Evolutionary conservation across 2,888 invertebrate species (phyloP), one percentile per base, ranked within the genome.

Genomic region (Athalia rosae): DNA sequence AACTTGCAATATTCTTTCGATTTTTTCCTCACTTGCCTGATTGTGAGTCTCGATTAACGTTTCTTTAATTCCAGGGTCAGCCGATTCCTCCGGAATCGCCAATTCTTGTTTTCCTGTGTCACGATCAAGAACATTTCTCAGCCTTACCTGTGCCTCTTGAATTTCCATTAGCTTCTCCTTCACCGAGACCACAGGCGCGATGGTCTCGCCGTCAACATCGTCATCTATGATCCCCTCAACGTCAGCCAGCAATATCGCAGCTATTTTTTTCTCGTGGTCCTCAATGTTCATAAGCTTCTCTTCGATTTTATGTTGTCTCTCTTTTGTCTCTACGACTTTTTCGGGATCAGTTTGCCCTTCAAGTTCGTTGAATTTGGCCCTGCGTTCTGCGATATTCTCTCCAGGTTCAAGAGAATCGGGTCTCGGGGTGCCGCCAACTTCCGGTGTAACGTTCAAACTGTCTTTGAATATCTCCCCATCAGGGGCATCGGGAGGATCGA

Each of bases 381-480:
- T 59, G 3, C 56, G 71, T n/a, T 58, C 71, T 3, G 59, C 28
- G 45, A 76, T 43, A n/a, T 62, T 8, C 3, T 58, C 7, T 69
- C 62, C 4, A 28, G 77, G 79, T 15, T 87, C 85, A 11, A 85
- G 79, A 0, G 87, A 87, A 77, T 87, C 87, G 1, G 85, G 82
- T 59, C 85, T 82, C 0, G 82, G 80, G 13, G 76, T 61, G 8
- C 77, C 43, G 0, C 62, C 7, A 3, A 77, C 79, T 13, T 87
- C 86, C 4, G 87, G 86, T 3, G 87, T 85, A 0, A 85, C 86
- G 63, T 88, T 87, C 90, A 79, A 90, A 90, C 90, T 93, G 90
- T 85, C 92, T 85, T 84, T 92, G 89, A 91, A 93, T 88, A 79
- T 81, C 62, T 85, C 83, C 15, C 13, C 50, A 15, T 48, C 61